A percentile compares a stretch with the other conserved stretches of the same genome.
phyloP scores from a whole-genome alignment of 2,888 invertebrate species.

The Megalurothrips usitatus region DNA sequence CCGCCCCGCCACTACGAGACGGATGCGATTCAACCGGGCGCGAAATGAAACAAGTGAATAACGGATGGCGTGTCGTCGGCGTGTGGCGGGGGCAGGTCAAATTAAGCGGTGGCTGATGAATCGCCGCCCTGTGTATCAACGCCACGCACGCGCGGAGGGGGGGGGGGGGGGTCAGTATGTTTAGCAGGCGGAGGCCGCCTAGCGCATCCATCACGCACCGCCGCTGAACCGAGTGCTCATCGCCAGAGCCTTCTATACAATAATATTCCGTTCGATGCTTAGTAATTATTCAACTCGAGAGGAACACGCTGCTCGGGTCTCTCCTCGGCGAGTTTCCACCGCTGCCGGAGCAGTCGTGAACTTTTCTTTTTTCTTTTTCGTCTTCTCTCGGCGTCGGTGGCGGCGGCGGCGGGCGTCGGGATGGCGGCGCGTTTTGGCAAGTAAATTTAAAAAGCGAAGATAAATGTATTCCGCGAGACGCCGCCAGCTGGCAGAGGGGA shows the following conservation, averaged over 20 bases:
- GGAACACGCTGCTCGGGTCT: neutral
- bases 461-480: neutral
- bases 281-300: neutral
- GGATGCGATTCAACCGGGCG: constrained; percentile 5
- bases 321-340: neutral
- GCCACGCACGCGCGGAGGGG: neutral
- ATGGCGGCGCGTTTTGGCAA: too few relatives aligned
- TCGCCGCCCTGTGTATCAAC: neutral
- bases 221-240: neutral
- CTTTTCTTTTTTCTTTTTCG: too few relatives aligned
- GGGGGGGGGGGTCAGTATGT: too few relatives aligned
- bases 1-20: neutral
- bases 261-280: too few relatives aligned
- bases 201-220: neutral
- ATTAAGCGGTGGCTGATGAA: constrained; percentile 18
- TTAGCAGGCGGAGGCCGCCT: neutral
- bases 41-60: constrained; percentile 26
- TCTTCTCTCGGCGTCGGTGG: too few relatives aligned
- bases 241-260: neutral
- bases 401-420: too few relatives aligned
- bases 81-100: neutral
- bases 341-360: neutral
- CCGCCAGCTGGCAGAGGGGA: neutral
- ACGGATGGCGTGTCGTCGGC: neutral
- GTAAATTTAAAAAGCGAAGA: too few relatives aligned